phyloP scores from a whole-genome alignment of 2,888 invertebrate species.

The Aphrophora alni region DNA sequence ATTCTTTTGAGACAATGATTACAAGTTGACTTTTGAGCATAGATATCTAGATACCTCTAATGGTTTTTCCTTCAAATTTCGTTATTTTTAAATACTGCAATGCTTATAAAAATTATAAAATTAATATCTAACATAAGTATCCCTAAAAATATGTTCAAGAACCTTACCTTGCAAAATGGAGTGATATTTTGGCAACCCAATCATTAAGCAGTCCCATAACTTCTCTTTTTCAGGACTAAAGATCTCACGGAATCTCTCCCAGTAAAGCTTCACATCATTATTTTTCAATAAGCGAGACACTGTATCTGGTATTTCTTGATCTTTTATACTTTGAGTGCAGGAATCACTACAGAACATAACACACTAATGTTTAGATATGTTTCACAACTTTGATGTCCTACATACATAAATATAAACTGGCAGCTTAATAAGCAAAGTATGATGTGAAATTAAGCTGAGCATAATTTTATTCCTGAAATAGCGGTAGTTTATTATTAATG shows the following conservation, averaged over 20 bases:
- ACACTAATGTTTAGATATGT: neutral
- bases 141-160: no score
- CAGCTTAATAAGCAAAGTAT: no score
- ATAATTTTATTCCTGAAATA: no score
- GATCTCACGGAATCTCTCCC: constrained; percentile 68
- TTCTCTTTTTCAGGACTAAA: constrained; percentile 68
- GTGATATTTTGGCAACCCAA: constrained; percentile 70
- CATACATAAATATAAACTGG: neutral
- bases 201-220: constrained; percentile 73
- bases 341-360: neutral
- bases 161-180: constrained; percentile 66
- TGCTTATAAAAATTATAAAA: no score
- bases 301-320: neutral
- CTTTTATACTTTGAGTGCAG: neutral
- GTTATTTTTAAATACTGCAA: no score
- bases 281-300: constrained; percentile 34
- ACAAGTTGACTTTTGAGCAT: no score
- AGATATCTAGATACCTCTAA: no score
- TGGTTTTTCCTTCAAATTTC: no score
- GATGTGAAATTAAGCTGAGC: no score
- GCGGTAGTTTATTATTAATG: no score
- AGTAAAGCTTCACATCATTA: constrained; percentile 70
- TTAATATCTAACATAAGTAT: no score
- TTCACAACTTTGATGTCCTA: neutral
- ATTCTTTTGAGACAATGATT: no score